Base-by-base conservation (phyloP, 2,113 vertebrate genomes). In the Microtus montanus region DNA sequence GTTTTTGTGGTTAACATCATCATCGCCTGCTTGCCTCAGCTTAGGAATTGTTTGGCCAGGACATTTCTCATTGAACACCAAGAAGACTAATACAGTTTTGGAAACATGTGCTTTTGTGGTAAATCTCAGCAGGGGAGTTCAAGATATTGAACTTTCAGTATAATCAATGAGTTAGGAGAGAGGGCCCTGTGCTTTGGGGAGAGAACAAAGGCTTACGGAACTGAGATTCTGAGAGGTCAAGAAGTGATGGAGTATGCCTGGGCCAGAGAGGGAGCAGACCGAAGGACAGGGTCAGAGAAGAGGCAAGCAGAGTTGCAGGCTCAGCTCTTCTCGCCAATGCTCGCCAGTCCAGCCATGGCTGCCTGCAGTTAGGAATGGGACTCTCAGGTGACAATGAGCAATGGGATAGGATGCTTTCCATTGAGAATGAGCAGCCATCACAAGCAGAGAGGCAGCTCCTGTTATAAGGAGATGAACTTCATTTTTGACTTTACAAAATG, bases 401-500 rank as follows among this genome's bases (percentile, higher is more conserved):
- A n/a, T 13, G 26, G 89, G 89, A 63, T 17, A 84, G 75, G 84
- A 91, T 92, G 96, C 52, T 93, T 87, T 90, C 64, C 92, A 92
- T 92, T 3, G 68, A 96, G 96, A 93, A 82, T 79, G 58, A 95
- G 74, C 77, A 82, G 93, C 38, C 12, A 87, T 91, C 94, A 44
- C 35, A 49, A 47, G 63, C 90, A 95, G 30, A 15, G 74, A 15
- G 74, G 8, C 58, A 66, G 49, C 20, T 33, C 77, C 68, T 66
- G 33, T 82, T 22, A 44, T 2, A 66, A 97, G 91, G 91, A 94
- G 95, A 97, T 90, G 94, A 86, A 80, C 64, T 94, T 96, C 35
- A 64, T 83, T 86, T 78, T 41, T 24, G 61, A 41, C n/a, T 54
- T 96, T 80, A 78, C 35, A 80, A 89, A 92, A 71, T 24, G 64